A percentile compares a stretch with the other conserved stretches of the same genome.
Conservation (phyloP, 2,797 vertebrate genomes). For the Cynodonichthys magdalenae region DNA sequence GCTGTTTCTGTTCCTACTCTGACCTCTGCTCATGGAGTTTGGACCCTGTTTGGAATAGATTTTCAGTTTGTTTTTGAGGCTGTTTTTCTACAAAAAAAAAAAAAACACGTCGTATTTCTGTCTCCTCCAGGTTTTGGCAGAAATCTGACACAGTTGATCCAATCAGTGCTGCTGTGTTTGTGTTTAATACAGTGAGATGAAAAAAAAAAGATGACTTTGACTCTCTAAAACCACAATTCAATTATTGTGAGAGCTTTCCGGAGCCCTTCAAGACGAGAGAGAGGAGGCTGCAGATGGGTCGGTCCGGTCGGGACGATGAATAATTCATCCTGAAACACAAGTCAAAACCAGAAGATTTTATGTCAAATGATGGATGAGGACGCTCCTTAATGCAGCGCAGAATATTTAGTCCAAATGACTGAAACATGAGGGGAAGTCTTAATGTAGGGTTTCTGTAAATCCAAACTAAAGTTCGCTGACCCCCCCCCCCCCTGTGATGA, state of each 20-base stretch:
- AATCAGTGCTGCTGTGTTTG: slow-evolving; percentile 27
- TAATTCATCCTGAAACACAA: slow-evolving; percentile 65
- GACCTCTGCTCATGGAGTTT: no score
- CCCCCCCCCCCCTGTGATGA: no score
- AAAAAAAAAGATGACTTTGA: slow-evolving; percentile 15
- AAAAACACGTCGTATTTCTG: background rate
- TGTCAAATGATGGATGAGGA: slow-evolving; percentile 62
- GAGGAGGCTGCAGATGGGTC: slow-evolving; percentile 22
- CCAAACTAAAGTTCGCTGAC: no score
- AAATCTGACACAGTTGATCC: slow-evolving; percentile 19
- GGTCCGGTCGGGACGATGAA: slow-evolving; percentile 63
- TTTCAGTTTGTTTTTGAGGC: no score
- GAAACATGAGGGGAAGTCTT: slow-evolving; percentile 52
- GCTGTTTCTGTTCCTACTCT: no score
- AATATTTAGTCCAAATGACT: slow-evolving; percentile 46
- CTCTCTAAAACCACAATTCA: slow-evolving; percentile 59
- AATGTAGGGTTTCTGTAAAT: slow-evolving; percentile 9
- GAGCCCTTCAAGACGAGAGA: slow-evolving; percentile 31
- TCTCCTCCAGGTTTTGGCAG: slow-evolving; percentile 1
- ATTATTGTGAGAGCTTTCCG: slow-evolving; percentile 65
- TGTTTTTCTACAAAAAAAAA: no score
- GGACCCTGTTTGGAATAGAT: no score
- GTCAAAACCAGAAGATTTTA: slow-evolving; percentile 63
- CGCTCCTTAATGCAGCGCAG: slow-evolving; percentile 15
- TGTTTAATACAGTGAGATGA: slow-evolving; percentile 22